A percentile compares a stretch with the other conserved stretches of the same genome.
Evolutionary conservation across 2,888 invertebrate genomes (phyloP).

Genomic region (Ephialtes manifestator): DNA sequence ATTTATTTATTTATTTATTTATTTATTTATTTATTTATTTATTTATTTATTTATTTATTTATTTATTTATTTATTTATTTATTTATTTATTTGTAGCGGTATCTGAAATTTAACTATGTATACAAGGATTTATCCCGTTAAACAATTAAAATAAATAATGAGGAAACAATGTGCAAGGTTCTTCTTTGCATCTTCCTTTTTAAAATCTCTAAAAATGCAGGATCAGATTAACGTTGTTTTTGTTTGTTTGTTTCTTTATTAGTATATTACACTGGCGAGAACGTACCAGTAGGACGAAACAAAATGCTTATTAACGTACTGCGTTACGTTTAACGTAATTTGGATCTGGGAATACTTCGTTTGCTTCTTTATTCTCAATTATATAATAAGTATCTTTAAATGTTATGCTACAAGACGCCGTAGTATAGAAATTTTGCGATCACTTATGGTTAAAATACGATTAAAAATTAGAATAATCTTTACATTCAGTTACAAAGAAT

Average conservation of each 20-base stretch:
- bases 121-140: too few species aligned
- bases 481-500: slow-evolving; percentile 63
- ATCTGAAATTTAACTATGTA: too few species aligned
- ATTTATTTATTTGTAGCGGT: too few species aligned
- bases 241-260: slow-evolving; percentile 44
- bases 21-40: too few species aligned
- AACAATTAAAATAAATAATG: too few species aligned
- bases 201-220: too few species aligned
- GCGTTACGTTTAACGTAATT: slow-evolving; percentile 60
- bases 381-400: slow-evolving; percentile 68
- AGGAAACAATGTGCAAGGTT: too few species aligned
- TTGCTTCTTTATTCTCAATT: slow-evolving; percentile 45
- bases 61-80: too few species aligned
- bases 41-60: too few species aligned
- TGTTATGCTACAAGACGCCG: slow-evolving; percentile 74
- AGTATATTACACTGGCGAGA: slow-evolving; percentile 69
- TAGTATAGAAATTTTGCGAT: slow-evolving; percentile 61
- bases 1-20: too few species aligned
- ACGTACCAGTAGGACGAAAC: slow-evolving; percentile 52
- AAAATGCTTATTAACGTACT: slow-evolving; percentile 60
- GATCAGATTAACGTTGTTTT: slow-evolving; percentile 63
- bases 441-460: slow-evolving; percentile 61
- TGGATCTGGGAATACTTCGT: slow-evolving; percentile 52
- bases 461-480: slow-evolving; percentile 65
- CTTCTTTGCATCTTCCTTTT: too few species aligned